These are phyloP conservation scores for Setophaga kirtlandii DNA, from an alignment of 2,113 vertebrate species.

Conservation along the genomic window DNA sequence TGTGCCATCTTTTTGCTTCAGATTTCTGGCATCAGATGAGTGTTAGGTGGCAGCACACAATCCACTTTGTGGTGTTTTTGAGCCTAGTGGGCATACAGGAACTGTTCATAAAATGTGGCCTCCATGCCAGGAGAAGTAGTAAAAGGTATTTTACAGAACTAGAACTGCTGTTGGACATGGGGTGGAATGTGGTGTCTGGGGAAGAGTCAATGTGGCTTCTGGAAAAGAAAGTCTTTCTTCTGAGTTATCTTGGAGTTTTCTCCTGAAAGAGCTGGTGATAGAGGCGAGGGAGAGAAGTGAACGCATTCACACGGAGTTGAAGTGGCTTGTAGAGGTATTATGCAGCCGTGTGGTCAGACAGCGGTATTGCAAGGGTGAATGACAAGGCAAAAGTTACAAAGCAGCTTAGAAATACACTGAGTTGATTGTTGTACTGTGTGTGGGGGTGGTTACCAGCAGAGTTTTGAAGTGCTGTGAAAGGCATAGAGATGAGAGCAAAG, in stretches of 20 bases:
- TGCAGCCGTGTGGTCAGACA: rapidly evolving
- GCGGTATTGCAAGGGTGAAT: background rate
- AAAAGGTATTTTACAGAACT: background rate
- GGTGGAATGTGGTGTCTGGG: background rate
- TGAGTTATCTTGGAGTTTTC: background rate
- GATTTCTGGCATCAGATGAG: background rate
- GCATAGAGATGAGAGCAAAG: background rate
- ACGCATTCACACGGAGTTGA: background rate
- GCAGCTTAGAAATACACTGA: background rate
- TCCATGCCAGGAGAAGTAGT: background rate
- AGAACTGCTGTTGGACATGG: background rate
- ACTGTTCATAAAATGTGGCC: background rate
- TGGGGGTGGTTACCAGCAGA: background rate
- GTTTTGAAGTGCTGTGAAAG: background rate
- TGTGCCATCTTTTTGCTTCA: background rate
- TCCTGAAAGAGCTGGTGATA: background rate
- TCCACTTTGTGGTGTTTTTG: background rate
- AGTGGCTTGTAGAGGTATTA: background rate
- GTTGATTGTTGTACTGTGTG: background rate
- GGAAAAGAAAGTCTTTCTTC: background rate
- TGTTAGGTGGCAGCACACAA: background rate
- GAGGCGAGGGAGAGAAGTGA: background rate
- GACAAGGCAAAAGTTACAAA: background rate
- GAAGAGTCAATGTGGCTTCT: background rate
- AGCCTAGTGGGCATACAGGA: background rate